These are phyloP conservation scores for Pristionchus japonicus DNA, from an alignment of 2,888 invertebrate species.

Conservation along the genomic window DNA sequence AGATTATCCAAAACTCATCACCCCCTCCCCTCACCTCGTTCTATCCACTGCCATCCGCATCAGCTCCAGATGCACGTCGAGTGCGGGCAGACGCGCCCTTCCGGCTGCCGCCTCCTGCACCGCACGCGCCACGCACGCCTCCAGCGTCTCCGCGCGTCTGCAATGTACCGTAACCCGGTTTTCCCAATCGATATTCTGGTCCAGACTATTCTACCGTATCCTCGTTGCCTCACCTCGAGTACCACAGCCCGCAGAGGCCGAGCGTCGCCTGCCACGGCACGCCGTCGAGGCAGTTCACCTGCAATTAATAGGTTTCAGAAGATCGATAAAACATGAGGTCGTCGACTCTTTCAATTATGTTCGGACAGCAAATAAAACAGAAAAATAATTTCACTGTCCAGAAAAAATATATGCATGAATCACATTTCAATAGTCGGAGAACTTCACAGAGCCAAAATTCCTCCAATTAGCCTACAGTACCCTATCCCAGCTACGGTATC, in stretches of 20 bases:
- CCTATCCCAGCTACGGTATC: conserved; percentile 19
- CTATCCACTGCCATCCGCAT: conserved; percentile 26
- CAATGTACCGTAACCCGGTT: not conserved
- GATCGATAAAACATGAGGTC: not conserved
- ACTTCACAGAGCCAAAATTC: no score
- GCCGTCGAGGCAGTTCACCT: conserved; percentile 58
- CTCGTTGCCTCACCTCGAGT: conserved; percentile 14
- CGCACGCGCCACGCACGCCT: not conserved
- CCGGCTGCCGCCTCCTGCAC: conserved; percentile 39
- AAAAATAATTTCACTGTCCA: no score
- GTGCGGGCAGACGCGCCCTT: not conserved
- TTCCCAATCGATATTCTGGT: no score
- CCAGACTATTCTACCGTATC: not conserved
- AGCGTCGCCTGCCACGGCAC: conserved; percentile 52
- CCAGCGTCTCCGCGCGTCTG: conserved; percentile 21
- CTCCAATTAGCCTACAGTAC: no score
- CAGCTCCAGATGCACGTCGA: conserved; percentile 37
- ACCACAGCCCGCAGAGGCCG: conserved; percentile 44
- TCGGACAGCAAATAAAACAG: no score
- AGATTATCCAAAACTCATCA: not conserved
- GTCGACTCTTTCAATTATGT: no score
- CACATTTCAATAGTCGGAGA: no score
- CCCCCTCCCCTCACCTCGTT: not conserved
- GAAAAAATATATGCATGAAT: no score
- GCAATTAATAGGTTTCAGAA: not conserved